Evolutionary conservation across 2,888 invertebrate genomes (phyloP).

Genomic region (Branchellion lobata): DNA sequence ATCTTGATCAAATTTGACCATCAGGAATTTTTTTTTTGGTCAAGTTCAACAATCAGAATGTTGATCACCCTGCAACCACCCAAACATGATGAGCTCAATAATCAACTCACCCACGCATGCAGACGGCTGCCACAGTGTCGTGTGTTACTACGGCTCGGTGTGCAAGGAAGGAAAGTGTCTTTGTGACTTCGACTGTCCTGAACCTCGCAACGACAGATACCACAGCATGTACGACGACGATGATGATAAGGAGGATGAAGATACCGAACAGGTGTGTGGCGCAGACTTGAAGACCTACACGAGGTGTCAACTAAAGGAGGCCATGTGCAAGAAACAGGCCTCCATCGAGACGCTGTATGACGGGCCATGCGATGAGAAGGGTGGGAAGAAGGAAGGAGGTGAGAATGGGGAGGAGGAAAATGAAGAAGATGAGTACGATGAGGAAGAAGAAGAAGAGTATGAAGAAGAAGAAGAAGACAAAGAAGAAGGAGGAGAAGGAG

Average conservation of each 20-base stretch:
- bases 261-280: slow-evolving; percentile 10
- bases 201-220: not conserved
- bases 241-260: not conserved
- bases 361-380: not conserved
- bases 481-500: not conserved
- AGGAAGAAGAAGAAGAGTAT: not conserved
- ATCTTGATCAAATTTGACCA: too few relatives aligned
- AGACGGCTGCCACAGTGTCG: slow-evolving; percentile 4
- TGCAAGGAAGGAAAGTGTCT: slow-evolving; percentile 31
- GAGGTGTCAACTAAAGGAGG: slow-evolving; percentile 12
- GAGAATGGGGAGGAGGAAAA: not conserved
- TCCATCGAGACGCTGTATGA: slow-evolving; percentile 18
- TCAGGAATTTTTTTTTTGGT: too few relatives aligned
- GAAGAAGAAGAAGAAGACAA: slow-evolving; percentile 1
- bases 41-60: too few relatives aligned
- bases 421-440: not conserved
- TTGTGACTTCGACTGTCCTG: slow-evolving; percentile 20
- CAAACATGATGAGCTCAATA: too few relatives aligned
- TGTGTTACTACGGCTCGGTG: slow-evolving; percentile 35
- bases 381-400: not conserved
- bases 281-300: not conserved
- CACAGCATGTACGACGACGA: not conserved
- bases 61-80: too few relatives aligned
- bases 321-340: not conserved
- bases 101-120: too few relatives aligned